Conservation (phyloP, 2,888 invertebrate species). For the Ophion ventricosus region DNA sequence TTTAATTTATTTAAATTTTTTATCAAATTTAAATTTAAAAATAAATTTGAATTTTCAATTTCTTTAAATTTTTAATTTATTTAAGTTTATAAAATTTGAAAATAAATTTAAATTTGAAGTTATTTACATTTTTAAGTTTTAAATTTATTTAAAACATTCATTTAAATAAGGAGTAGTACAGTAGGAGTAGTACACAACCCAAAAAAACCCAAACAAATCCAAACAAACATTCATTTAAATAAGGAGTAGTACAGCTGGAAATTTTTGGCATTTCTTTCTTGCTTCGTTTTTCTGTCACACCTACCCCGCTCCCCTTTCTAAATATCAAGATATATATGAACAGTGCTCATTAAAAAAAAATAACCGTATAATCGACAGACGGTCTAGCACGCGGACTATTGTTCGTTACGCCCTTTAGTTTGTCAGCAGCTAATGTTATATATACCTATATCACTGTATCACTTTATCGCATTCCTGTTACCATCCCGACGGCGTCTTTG, state of each 20-base stretch:
- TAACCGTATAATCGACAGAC: conserved; percentile 12
- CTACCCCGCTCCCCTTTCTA: no score
- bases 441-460: background rate
- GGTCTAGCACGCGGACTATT: background rate
- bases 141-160: no score
- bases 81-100: no score
- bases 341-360: no score
- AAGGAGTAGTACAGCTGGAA: conserved; percentile 1
- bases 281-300: background rate
- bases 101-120: no score
- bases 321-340: background rate
- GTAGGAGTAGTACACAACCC: no score
- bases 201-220: no score
- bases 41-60: no score
- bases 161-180: conserved; percentile 1
- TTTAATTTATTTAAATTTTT: no score
- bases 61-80: no score
- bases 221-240: background rate
- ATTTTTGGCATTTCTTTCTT: conserved; percentile 14
- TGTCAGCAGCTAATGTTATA: background rate
- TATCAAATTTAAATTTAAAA: no score
- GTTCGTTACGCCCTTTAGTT: background rate
- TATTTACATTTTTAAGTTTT: no score
- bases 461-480: conserved; percentile 23
- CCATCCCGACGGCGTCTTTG: conserved; percentile 30